Percentiles rank a stretch among this genome's conserved stretches.
phyloP scores from a whole-genome alignment of 2,888 invertebrate genomes.

The Microctonus aethiopoides region DNA sequence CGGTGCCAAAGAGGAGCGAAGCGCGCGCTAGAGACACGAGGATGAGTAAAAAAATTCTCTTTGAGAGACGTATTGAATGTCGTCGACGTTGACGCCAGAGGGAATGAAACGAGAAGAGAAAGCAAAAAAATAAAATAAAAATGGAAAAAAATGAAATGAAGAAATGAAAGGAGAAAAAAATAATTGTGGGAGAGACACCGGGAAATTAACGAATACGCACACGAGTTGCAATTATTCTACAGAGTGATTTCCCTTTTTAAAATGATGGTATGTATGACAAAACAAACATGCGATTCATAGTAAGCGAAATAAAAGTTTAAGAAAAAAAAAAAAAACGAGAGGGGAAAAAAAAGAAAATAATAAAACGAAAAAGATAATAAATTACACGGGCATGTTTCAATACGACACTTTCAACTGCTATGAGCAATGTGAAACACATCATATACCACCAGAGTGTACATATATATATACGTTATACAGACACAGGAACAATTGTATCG shows the following conservation, averaged over 20 bases:
- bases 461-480: neutral
- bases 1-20: constrained; percentile 22
- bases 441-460: too few relatives aligned
- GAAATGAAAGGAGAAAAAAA: neutral
- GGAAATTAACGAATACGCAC: constrained; percentile 19
- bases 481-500: neutral
- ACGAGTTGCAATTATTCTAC: constrained; percentile 9
- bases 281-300: constrained; percentile 5
- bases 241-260: neutral
- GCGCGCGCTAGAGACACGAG: neutral
- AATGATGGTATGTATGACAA: neutral
- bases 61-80: constrained; percentile 14
- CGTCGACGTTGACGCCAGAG: neutral
- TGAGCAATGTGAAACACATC: neutral
- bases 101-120: neutral
- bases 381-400: constrained; percentile 28
- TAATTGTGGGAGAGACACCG: neutral
- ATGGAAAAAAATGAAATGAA: constrained; percentile 3
- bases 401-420: constrained; percentile 36
- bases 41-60: constrained; percentile 14
- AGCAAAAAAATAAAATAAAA: neutral
- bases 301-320: neutral
- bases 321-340: neutral
- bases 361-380: constrained; percentile 3
- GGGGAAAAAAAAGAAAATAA: neutral